Conservation (phyloP, 1,140 invertebrate genomes). For the Caenorhabditis remanei region DNA sequence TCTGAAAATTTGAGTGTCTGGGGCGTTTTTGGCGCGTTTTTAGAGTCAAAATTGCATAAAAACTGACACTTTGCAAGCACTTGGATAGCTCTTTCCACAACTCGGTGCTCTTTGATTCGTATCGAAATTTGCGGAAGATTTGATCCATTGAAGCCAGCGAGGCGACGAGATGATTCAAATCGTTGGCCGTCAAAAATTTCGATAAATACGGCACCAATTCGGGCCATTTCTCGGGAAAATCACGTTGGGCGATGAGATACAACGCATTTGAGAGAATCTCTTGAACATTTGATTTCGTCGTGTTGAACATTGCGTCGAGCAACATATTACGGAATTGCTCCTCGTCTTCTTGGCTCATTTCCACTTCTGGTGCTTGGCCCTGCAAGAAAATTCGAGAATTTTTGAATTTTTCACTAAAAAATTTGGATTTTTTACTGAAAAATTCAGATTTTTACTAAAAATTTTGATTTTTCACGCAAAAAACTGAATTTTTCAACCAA, state of each 20-base stretch:
- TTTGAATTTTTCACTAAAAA: no score
- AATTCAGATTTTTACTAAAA: no score
- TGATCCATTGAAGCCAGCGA: slow-evolving; percentile 94
- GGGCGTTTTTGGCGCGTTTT: no score
- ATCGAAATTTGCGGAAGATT: slow-evolving; percentile 93
- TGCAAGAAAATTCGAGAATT: slow-evolving; percentile 25
- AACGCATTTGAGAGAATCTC: slow-evolving; percentile 81
- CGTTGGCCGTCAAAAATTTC: slow-evolving; percentile 81
- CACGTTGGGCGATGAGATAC: slow-evolving; percentile 80
- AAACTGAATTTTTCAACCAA: no score
- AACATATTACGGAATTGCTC: slow-evolving; percentile 55
- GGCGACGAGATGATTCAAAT: slow-evolving; percentile 95
- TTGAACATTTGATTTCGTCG: slow-evolving; percentile 82
- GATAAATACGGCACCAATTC: slow-evolving; percentile 90
- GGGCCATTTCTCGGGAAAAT: slow-evolving; percentile 95
- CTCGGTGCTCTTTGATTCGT: slow-evolving; percentile 93
- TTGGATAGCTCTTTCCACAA: slow-evolving; percentile 97
- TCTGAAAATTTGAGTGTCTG: slow-evolving; percentile 1
- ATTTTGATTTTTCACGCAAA: no score
- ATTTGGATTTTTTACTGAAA: no score
- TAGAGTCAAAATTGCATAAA: neutral
- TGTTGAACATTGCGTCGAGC: slow-evolving; percentile 58
- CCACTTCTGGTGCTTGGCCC: slow-evolving; percentile 53
- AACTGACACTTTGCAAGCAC: slow-evolving; percentile 44
- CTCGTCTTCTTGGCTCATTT: slow-evolving; percentile 47